Conservation (phyloP, 2,888 invertebrate genomes). For the Caenorhabditis drosophilae region DNA sequence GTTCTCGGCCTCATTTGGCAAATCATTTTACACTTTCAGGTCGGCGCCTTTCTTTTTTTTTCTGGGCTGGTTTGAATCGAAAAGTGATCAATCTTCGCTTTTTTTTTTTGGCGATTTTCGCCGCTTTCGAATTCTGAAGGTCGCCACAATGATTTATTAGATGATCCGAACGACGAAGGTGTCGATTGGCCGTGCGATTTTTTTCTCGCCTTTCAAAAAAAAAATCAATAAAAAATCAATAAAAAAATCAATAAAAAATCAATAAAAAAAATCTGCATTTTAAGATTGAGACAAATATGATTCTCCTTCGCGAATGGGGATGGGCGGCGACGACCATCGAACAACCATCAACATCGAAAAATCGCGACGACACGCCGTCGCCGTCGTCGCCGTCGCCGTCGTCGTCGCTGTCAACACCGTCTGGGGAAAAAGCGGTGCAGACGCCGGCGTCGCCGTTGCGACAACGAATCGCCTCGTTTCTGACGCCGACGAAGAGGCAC, state of each 20-base stretch:
- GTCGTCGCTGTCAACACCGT: constrained; percentile 29
- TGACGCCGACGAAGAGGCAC: constrained; percentile 38
- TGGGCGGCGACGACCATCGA: constrained; percentile 49
- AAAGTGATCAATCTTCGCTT: too few relatives aligned
- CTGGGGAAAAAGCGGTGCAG: constrained; percentile 42
- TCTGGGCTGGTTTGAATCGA: too few relatives aligned
- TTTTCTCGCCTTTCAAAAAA: too few relatives aligned
- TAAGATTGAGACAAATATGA: constrained; percentile 65
- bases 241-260: neutral
- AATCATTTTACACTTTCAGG: constrained; percentile 69
- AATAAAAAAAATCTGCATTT: constrained; percentile 4
- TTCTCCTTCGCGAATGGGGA: constrained; percentile 65
- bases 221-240: neutral
- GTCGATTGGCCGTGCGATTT: neutral
- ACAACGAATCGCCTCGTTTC: constrained; percentile 41
- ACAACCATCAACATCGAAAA: constrained; percentile 18
- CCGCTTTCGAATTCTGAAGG: too few relatives aligned
- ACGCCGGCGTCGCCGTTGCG: constrained; percentile 30
- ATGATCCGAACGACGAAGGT: constrained; percentile 1
- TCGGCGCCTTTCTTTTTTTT: constrained; percentile 29
- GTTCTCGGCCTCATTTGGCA: constrained; percentile 69
- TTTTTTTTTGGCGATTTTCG: neutral
- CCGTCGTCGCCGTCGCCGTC: constrained; percentile 29
- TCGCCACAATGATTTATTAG: too few relatives aligned
- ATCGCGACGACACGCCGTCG: constrained; percentile 14